These are phyloP conservation scores for Anorthoa munda DNA, from an alignment of 2,888 invertebrate genomes.

Conservation along the genomic window DNA sequence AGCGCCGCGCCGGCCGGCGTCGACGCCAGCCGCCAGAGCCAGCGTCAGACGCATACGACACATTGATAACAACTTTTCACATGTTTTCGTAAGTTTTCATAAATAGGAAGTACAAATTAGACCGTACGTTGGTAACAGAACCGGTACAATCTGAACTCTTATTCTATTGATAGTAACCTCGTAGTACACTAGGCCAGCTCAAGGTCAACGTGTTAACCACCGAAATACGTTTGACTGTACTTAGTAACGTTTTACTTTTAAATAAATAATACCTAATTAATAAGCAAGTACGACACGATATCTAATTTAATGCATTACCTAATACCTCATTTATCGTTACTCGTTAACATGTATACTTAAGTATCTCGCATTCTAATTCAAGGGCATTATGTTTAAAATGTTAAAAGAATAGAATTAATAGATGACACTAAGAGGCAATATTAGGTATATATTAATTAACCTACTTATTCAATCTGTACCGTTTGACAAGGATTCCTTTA, in stretches of 20 bases:
- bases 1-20: conserved; percentile 24
- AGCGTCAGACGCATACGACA: conserved; percentile 14
- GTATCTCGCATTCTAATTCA: background rate
- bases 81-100: conserved; percentile 4
- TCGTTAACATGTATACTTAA: background rate
- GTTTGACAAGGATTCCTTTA: background rate
- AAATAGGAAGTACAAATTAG: background rate
- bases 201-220: background rate
- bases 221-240: background rate
- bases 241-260: background rate
- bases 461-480: no score
- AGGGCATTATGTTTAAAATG: background rate
- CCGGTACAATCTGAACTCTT: background rate
- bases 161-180: background rate
- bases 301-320: background rate
- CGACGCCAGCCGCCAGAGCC: conserved; percentile 6
- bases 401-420: background rate
- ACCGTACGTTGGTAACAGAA: background rate
- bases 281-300: background rate
- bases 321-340: background rate
- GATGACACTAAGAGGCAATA: background rate
- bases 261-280: background rate
- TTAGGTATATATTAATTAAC: no score
- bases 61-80: conserved; percentile 43
- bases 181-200: background rate